Conservation (phyloP, 2,888 invertebrate species). For the Branchipolynoe longqiensis region DNA sequence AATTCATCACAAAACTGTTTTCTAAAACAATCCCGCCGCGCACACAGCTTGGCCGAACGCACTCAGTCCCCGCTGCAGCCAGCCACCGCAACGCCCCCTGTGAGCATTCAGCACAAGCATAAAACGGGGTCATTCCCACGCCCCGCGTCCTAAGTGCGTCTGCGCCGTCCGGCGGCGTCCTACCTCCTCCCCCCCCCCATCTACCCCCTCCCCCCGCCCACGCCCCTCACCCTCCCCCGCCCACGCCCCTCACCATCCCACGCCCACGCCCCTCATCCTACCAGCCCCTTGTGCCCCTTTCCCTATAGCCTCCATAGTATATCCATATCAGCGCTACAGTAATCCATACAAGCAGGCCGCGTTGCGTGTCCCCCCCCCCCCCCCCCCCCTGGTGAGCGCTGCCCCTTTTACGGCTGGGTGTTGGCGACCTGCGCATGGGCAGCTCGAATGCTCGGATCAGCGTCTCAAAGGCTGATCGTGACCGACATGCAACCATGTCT, state of each 20-base stretch:
- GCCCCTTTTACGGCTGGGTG: slow-evolving; percentile 4
- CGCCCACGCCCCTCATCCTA: neutral
- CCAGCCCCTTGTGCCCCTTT: neutral
- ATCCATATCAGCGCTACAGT: slow-evolving; percentile 21
- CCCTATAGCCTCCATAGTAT: neutral
- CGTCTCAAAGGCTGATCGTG: slow-evolving; percentile 10
- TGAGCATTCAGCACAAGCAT: too few relatives aligned
- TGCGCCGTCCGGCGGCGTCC: too few relatives aligned
- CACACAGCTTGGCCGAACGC: too few relatives aligned
- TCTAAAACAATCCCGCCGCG: too few relatives aligned
- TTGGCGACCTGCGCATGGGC: neutral
- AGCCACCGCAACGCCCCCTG: too few relatives aligned
- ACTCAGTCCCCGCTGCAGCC: too few relatives aligned
- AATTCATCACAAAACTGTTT: too few relatives aligned
- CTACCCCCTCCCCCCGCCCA: neutral
- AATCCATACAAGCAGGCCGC: neutral
- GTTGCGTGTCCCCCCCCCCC: slow-evolving; percentile 22
- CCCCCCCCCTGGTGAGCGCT: too few relatives aligned
- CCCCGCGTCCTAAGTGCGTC: too few relatives aligned
- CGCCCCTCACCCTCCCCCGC: neutral
- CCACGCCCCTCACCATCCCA: neutral
- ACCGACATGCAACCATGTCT: neutral
- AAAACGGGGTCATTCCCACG: too few relatives aligned
- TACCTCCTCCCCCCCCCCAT: neutral
- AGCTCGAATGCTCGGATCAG: slow-evolving; percentile 11